These are phyloP conservation scores for Biston betularia DNA, from an alignment of 2,888 invertebrate species.

Conservation along the genomic window DNA sequence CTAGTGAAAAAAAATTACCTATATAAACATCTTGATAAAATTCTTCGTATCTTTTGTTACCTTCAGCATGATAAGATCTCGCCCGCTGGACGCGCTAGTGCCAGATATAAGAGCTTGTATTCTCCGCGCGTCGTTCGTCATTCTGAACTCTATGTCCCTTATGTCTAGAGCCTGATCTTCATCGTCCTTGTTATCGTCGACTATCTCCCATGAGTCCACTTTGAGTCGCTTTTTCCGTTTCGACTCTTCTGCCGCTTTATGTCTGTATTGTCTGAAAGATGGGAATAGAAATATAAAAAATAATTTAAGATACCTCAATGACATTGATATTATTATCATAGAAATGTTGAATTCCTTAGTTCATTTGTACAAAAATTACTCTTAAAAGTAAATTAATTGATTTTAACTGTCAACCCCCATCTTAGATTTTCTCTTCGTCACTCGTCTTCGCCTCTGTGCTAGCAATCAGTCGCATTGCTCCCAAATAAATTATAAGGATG, in stretches of 20 bases:
- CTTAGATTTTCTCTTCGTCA: too few relatives aligned
- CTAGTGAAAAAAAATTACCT: too few relatives aligned
- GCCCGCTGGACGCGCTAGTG: conserved; percentile 69
- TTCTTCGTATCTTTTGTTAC: conserved; percentile 43
- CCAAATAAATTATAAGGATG: too few relatives aligned
- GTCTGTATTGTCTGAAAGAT: conserved; percentile 87
- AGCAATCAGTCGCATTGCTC: too few relatives aligned
- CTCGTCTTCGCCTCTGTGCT: too few relatives aligned
- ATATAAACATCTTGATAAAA: not conserved
- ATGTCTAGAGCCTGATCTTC: conserved; percentile 88
- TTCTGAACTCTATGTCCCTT: conserved; percentile 94
- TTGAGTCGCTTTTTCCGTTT: conserved; percentile 92
- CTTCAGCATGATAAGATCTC: conserved; percentile 75
- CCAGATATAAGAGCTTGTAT: conserved; percentile 86
- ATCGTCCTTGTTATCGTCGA: conserved; percentile 85
- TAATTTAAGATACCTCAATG: not conserved
- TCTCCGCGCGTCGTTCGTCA: conserved; percentile 91
- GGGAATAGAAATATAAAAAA: not conserved
- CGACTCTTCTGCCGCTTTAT: conserved; percentile 87
- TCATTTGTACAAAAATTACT: too few relatives aligned
- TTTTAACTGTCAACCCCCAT: too few relatives aligned
- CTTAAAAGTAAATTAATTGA: too few relatives aligned
- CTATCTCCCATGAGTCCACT: conserved; percentile 89
- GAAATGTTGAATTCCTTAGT: too few relatives aligned
- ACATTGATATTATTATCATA: too few relatives aligned